These are phyloP conservation scores for Ptilodon capucinus DNA, from an alignment of 2,888 invertebrate genomes.

Conservation along the genomic window DNA sequence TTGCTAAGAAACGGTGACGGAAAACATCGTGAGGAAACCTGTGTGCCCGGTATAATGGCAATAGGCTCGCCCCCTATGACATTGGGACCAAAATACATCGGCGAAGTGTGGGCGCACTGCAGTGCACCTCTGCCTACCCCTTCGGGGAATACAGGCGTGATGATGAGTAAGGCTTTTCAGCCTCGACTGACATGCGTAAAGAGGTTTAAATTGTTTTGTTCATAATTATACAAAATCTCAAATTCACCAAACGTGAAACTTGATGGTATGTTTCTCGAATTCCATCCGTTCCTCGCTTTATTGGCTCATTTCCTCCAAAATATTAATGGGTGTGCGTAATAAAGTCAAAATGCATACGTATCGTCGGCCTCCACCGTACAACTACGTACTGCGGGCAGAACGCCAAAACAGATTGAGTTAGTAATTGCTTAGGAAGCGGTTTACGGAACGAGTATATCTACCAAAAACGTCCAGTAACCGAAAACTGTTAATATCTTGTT, in stretches of 20 bases:
- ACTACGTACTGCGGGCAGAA: constrained; percentile 37
- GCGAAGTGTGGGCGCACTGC: too few species aligned
- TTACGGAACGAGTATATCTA: constrained; percentile 17
- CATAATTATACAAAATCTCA: not conserved
- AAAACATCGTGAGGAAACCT: too few species aligned
- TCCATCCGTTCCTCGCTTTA: constrained; percentile 4
- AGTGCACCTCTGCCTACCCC: too few species aligned
- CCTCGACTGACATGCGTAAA: too few species aligned
- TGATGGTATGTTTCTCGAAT: not conserved
- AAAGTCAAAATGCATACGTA: constrained; percentile 33
- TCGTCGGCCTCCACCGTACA: constrained; percentile 25
- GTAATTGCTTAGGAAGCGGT: constrained; percentile 43
- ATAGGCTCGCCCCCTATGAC: too few species aligned
- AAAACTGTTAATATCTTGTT: not conserved
- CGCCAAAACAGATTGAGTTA: constrained; percentile 49
- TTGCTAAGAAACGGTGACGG: too few species aligned
- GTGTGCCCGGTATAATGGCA: too few species aligned
- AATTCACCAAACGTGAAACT: not conserved
- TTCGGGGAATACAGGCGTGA: too few species aligned
- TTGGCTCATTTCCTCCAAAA: constrained; percentile 24
- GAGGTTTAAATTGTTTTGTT: too few species aligned
- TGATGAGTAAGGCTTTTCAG: too few species aligned
- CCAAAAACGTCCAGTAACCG: not conserved
- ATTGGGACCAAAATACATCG: too few species aligned
- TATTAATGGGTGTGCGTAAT: constrained; percentile 27